These are phyloP conservation scores for Pseudomyrmex cubaensis DNA, from an alignment of 1,140 invertebrate species.

Conservation along the genomic window DNA sequence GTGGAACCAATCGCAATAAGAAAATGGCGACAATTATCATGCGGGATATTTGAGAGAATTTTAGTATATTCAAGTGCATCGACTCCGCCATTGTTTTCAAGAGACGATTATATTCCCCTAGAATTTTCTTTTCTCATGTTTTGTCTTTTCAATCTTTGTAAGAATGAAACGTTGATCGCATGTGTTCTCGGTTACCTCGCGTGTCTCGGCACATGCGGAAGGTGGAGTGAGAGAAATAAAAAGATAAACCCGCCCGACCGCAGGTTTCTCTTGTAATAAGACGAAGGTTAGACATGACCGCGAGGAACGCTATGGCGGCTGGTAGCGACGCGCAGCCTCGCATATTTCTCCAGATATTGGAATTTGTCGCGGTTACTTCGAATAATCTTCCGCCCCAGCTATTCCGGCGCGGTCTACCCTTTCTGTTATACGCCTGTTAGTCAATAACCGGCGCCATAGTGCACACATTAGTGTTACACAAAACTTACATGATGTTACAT, in stretches of 20 bases:
- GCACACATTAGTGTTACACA: slow-evolving; percentile 58
- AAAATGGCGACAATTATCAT: too few species aligned
- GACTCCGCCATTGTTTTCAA: too few species aligned
- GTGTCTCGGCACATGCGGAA: slow-evolving; percentile 4
- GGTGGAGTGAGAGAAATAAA: slow-evolving; percentile 18
- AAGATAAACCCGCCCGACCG: slow-evolving; percentile 66
- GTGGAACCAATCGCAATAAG: background rate
- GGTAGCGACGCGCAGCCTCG: slow-evolving; percentile 78
- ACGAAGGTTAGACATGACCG: slow-evolving; percentile 81
- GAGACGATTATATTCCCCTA: too few species aligned
- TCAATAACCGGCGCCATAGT: slow-evolving; percentile 75
- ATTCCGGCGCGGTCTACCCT: slow-evolving; percentile 79
- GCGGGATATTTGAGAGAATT: too few species aligned
- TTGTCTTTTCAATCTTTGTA: background rate
- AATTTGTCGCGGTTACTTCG: slow-evolving; percentile 85
- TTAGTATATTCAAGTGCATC: too few species aligned
- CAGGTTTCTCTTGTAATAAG: slow-evolving; percentile 77
- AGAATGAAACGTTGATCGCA: slow-evolving; percentile 15
- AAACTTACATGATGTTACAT: slow-evolving; percentile 43
- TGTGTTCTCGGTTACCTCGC: slow-evolving; percentile 16
- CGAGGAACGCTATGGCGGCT: slow-evolving; percentile 81
- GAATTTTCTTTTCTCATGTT: background rate
- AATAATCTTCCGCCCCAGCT: slow-evolving; percentile 84
- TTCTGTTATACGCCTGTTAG: slow-evolving; percentile 68
- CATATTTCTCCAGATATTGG: slow-evolving; percentile 85